Percentiles rank a stretch among this genome's conserved stretches.
Conservation (phyloP, 2,113 vertebrate genomes). For the Reinhardtius hippoglossoides region DNA sequence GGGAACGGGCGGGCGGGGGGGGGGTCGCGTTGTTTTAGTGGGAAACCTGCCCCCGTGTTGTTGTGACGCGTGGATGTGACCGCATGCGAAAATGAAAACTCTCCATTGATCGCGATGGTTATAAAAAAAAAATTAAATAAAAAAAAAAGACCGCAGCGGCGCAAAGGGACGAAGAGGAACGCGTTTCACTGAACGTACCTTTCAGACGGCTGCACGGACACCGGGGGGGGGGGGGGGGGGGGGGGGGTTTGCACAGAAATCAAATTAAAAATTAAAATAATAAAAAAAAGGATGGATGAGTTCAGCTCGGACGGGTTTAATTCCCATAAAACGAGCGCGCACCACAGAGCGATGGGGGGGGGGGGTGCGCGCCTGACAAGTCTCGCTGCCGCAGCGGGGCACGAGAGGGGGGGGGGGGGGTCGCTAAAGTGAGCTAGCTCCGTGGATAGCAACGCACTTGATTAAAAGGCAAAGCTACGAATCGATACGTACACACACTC, state of each 20-base stretch:
- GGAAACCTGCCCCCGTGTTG: conserved; percentile 55
- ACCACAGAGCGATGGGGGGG: not conserved
- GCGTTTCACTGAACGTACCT: conserved; percentile 45
- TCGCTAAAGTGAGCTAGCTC: conserved; percentile 38
- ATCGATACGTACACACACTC: not conserved
- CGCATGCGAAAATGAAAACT: conserved; percentile 51
- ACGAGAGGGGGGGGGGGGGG: conserved; percentile 4
- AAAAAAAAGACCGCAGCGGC: not conserved
- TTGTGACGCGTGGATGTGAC: conserved; percentile 67
- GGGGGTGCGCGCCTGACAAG: conserved; percentile 44
- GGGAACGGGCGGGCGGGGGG: not conserved
- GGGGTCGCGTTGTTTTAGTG: conserved; percentile 9
- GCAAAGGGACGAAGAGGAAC: not conserved
- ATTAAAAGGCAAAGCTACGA: not conserved
- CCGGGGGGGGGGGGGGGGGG: not conserved
- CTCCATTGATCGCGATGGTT: conserved; percentile 43
- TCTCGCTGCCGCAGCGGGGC: conserved; percentile 33
- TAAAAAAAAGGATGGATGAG: conserved; percentile 12
- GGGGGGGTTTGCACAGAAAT: not conserved
- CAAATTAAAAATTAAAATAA: conserved; percentile 13
- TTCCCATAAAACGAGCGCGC: conserved; percentile 64
- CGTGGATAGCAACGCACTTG: conserved; percentile 3
- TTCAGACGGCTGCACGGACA: accelerated
- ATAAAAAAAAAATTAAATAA: not conserved
- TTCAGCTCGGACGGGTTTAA: conserved; percentile 55